Base-by-base conservation (phyloP, 1,140 invertebrate species). In the Drosophila burlai region DNA sequence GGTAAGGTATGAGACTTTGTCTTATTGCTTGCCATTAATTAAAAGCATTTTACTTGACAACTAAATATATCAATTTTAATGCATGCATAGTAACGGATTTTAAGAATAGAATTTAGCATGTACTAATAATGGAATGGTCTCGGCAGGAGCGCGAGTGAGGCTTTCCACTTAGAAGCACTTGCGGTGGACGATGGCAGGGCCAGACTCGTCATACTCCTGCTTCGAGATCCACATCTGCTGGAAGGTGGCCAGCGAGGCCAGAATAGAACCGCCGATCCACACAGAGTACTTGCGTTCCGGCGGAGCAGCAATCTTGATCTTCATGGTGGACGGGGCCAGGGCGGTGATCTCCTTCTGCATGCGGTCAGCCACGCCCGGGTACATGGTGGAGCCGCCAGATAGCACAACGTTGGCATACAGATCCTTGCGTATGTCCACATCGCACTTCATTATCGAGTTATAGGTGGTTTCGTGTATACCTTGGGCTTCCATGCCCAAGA, bases 211-310 rank as follows among this genome's bases (percentile, higher is more conserved):
- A n/a, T 57, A 57, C 36, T 57, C 54, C 54, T 57, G 54, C 54
- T 57, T 57, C 21, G 54, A 57, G 10, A 57, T 57, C 54, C 54
- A 57, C 54, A 57, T 57, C 15, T 57, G 54, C 36, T 57, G 54
- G 54, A 57, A 57, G 0, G 54, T 57, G 36, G 54, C 54, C 54
- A 57, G 38, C 54, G 54, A 57, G 21, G 54, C 34, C 36, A 57
- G 36, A 11, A 57, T 57, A 2, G 54, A 57, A 0, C 54, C 54
- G 0, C 54, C 54, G 21, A 57, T 57, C 54, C 54, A 57, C 36
- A 57, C 54, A 7, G 54, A 57, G 15, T 57, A 57, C 21, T 57
- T 57, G 21, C 54, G 54, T 4, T 57, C 54, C 11, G 54, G 54
- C 38, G 36, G 54, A 7, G 54, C 54, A 40, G 54, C 54, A 24